Base-by-base conservation (phyloP, 1,140 invertebrate genomes). In the Bombyx mandarina region DNA sequence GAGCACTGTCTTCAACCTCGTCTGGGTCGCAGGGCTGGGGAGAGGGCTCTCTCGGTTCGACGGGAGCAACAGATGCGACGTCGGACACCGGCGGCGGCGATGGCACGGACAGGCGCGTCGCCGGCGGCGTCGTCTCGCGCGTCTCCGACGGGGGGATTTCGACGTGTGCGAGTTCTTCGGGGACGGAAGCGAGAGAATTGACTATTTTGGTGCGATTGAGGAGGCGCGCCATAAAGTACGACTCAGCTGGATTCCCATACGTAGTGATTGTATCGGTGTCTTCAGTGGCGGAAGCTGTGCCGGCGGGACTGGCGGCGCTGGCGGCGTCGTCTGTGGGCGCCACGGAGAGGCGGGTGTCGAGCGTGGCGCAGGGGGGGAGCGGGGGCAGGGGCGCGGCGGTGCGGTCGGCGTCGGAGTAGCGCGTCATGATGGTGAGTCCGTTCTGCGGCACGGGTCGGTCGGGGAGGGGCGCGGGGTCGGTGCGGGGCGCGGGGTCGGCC, bases 211-310 rank as follows among this genome's bases (percentile, higher is more conserved):
- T 80, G 8, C 83, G 76, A 57, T 78, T 82, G 4, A 88, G 66
- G 43, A 87, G 65, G 6, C 85, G 75, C 49, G 80, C 75, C 75
- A 88, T 87, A 54, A 88, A 88, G 56, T 82, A 87, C 5, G 86
- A 88, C 57, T 88, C 84, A 3, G 84, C 75, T 6, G 85, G 85
- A 56, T 88, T 86, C n/a, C 86, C 86, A 50, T 88, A 88, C 66
- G 81, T 88, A 45, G 73, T 67, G 42, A 85, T 77, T 2, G 71
- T 50, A 44, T 84, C 75, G 22, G 58, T 54, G 7, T 79, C 76
- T 0, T 73, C 76, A 45, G 42, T 43, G 1, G 45, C 43, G 45
- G 54, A 6, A 2, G 63, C 54, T 35, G 7, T 64, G 71, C 7
- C 63, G 67, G 62, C 12, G 12, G 12, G 12, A 1, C 43, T 6